Evolutionary conservation across 2,797 vertebrate species (phyloP), one percentile per base, ranked within the genome.

Genomic region (Semaprochilodus insignis): DNA sequence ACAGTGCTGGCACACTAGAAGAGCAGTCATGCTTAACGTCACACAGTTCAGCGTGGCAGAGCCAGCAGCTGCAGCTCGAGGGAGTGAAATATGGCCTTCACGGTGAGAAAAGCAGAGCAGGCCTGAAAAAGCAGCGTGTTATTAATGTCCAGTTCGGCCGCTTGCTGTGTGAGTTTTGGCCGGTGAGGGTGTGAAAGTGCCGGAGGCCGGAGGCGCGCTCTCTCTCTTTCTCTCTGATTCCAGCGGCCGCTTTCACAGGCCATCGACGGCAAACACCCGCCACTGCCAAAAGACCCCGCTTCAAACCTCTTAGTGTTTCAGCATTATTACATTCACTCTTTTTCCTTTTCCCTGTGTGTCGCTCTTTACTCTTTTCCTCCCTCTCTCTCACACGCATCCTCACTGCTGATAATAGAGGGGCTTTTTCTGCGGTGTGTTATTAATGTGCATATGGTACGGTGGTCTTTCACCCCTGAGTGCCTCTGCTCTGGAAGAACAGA

Each of bases 151-250:
- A 55, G 74, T 81, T 21, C 51, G 81, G 62, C 85, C 55, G 67
- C 44, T 81, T 78, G 0, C 66, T 55, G 91, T 93, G 93, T 91
- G 90, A 93, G 90, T 92, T 90, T 91, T 93, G 93, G 94, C 91
- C 85, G 80, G 79, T 59, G 0, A 15, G 85, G 70, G 82, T 86
- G 87, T 75, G 87, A 67, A 83, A 82, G 70, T 57, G 82, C 87
- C 88, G 59, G 75, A 81, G 78, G 71, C 75, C 25, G 55, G 66
- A 60, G 67, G 74, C 25, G 23, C 23, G 2, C 75, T 75, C 83
- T 70, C 57, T 36, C 71, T 48, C 10, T 25, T 74, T 75, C 83
- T 74, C 57, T 36, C 71, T 48, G 70, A 78, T 75, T 85, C 86
- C 81, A 82, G 77, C 69, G 34, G n/a, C 69, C 36, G 66, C 76